Evolutionary conservation across 1,140 invertebrate genomes (phyloP), one percentile per base, ranked within the genome.

Genomic region (Agraylea sexmaculata): DNA sequence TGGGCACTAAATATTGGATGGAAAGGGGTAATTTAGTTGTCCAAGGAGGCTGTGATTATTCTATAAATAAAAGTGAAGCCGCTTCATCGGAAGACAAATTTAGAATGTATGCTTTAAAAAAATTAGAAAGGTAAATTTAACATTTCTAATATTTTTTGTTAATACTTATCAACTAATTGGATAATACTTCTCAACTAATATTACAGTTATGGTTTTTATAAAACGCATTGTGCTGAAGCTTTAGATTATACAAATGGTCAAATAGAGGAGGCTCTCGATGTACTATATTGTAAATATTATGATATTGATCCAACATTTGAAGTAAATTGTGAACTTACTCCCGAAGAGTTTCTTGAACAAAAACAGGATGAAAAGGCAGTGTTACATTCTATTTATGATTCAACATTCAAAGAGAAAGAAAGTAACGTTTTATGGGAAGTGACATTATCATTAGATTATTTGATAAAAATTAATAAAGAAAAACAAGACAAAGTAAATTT

Each of bases 301-400:
- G 62, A 69, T 49, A 47, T 71, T 15, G 51, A 66, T 56, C 35
- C 56, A 54, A 35, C 64, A 32, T 46, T 55, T 1, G 60, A 59
- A 50, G 53, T 58, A 20, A 51, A 52, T 34, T 57, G 53, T 46
- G 50, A 70, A 46, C 56, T 69, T 3, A 54, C 64, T 19, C 49
- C 55, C 40, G 46, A 60, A 7, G 75, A 79, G 49, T 51, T 81
- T 23, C 38, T 73, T 13, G 74, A 78, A 52, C 74, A 73, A 61
- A 70, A 71, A 45, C 55, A 52, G 5, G 79, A 83, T 39, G 82
- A 85, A 57, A 78, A 76, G 57, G 70, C 71, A 48, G 77, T 77
- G 2, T 56, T 85, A 21, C 69, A 80, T 56, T 81, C 80, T 25
- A 84, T 84, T 43, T 85, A 82, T 55, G 79, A 78, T 37, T 59